Evolutionary conservation across 2,797 vertebrate species (phyloP).

Genomic region (Lindbergichthys nudifrons): DNA sequence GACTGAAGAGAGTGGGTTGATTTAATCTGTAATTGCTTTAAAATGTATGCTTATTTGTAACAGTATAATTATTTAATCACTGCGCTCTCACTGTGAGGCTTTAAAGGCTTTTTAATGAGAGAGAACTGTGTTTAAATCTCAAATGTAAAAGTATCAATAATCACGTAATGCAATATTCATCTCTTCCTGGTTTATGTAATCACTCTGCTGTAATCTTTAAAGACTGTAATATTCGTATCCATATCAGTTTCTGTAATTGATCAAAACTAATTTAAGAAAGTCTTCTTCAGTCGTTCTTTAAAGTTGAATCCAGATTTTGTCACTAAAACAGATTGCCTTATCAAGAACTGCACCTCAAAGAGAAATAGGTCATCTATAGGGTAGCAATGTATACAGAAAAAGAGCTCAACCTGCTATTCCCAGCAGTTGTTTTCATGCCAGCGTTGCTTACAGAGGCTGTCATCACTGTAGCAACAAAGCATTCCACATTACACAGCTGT

Average conservation of each 20-base stretch:
- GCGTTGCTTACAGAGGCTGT: slow-evolving; percentile 44
- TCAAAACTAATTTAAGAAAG: neutral
- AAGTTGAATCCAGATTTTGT: slow-evolving; percentile 4
- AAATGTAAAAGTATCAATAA: slow-evolving; percentile 10
- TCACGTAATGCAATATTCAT: neutral
- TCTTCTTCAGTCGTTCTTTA: neutral
- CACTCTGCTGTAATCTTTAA: slow-evolving; percentile 9
- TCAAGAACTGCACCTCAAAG: slow-evolving; percentile 9
- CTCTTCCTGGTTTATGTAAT: slow-evolving; percentile 1
- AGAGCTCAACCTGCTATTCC: slow-evolving; percentile 47
- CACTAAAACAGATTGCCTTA: slow-evolving; percentile 18
- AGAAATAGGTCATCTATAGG: slow-evolving; percentile 56
- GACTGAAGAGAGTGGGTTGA: too few species aligned
- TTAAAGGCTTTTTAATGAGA: slow-evolving; percentile 14
- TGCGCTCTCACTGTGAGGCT: slow-evolving; percentile 13
- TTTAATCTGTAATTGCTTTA: slow-evolving; percentile 27
- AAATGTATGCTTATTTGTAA: neutral
- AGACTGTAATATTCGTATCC: neutral
- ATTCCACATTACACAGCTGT: slow-evolving; percentile 27
- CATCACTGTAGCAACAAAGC: slow-evolving; percentile 66
- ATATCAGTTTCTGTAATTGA: neutral
- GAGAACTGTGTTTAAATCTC: neutral
- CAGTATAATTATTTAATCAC: slow-evolving; percentile 14
- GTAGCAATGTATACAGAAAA: slow-evolving; percentile 23
- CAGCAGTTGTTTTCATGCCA: slow-evolving; percentile 60